phyloP scores from a whole-genome alignment of 2,797 vertebrate genomes.

The Sebastes kiyomatsui region DNA sequence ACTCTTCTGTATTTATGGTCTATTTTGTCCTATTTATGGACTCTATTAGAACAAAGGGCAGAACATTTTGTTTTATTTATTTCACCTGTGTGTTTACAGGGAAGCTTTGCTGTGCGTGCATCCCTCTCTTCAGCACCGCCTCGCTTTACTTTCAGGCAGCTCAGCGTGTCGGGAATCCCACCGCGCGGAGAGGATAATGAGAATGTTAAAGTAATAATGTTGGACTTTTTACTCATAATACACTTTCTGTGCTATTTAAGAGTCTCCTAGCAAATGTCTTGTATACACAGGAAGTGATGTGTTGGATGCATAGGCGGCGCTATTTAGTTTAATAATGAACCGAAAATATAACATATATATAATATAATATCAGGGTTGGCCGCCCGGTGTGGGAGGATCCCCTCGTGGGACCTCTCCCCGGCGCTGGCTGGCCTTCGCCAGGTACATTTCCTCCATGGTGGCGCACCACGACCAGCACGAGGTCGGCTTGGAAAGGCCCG shows the following conservation, averaged over 20 bases:
- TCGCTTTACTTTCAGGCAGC: neutral
- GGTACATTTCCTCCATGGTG: too few species aligned
- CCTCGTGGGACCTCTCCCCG: too few species aligned
- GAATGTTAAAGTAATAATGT: neutral
- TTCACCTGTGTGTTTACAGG: constrained; percentile 9
- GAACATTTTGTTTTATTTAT: constrained; percentile 34
- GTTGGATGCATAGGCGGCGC: neutral
- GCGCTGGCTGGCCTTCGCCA: too few species aligned
- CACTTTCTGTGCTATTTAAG: neutral
- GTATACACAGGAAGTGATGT: neutral
- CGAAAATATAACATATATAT: too few species aligned
- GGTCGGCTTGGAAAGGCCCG: too few species aligned
- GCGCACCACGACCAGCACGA: too few species aligned
- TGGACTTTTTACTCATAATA: neutral
- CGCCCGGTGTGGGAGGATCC: too few species aligned
- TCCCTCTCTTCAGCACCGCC: neutral
- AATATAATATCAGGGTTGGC: too few species aligned
- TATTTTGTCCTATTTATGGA: constrained; percentile 55
- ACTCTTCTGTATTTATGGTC: constrained; percentile 31
- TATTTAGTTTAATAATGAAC: too few species aligned
- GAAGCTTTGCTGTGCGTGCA: neutral
- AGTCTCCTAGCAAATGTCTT: neutral
- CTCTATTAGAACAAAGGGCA: constrained; percentile 40
- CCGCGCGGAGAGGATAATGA: neutral
- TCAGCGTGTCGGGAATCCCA: neutral